These are phyloP conservation scores for Borostomias antarcticus DNA, from an alignment of 2,797 vertebrate species.

Conservation along the genomic window DNA sequence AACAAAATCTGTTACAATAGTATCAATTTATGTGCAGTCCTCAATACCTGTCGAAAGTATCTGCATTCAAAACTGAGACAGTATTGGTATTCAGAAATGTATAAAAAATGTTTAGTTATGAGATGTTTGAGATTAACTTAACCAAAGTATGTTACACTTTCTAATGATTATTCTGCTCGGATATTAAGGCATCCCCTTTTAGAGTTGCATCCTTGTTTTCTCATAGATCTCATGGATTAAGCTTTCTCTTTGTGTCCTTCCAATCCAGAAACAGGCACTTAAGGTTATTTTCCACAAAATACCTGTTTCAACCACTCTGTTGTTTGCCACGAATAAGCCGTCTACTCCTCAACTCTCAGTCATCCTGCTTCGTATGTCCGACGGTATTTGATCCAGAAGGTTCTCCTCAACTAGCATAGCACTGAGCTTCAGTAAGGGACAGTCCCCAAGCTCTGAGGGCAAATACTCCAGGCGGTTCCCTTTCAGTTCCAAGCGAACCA, in stretches of 20 bases:
- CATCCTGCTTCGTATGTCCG: conserved; percentile 74
- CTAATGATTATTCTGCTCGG: conserved; percentile 3
- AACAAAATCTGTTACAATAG: too few species aligned
- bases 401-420: conserved; percentile 79
- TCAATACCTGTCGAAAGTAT: too few species aligned
- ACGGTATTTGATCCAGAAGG: conserved; percentile 79
- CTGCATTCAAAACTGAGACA: conserved; percentile 6
- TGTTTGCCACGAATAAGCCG: too few species aligned
- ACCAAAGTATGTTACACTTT: conserved; percentile 2
- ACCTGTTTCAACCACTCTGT: too few species aligned
- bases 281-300: too few species aligned
- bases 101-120: background rate
- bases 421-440: conserved; percentile 68
- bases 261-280: too few species aligned
- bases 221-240: too few species aligned
- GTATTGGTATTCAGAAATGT: conserved; percentile 14
- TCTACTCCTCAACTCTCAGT: conserved; percentile 60
- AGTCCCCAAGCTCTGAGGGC: conserved; percentile 80
- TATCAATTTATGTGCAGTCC: too few species aligned
- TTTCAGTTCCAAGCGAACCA: conserved; percentile 82
- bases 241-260: background rate
- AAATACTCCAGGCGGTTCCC: conserved; percentile 83
- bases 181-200: background rate
- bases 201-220: too few species aligned
- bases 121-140: background rate